Percentiles rank a stretch among this genome's conserved stretches.
Conservation (phyloP, 2,797 vertebrate species). For the Trachops cirrhosus region DNA sequence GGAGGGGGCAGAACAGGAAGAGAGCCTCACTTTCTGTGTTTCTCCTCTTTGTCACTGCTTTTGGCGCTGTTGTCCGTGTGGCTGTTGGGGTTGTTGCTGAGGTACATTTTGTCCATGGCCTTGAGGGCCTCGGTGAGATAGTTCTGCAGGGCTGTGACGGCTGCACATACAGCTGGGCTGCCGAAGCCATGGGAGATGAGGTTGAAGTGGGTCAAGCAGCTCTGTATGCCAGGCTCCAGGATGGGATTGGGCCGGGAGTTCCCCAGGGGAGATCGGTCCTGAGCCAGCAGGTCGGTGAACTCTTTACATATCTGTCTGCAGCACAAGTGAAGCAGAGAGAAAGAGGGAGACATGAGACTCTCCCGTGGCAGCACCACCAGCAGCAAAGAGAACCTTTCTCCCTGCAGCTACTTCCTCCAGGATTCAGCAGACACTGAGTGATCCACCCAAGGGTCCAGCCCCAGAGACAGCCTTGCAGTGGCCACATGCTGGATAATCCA, state of each 20-base stretch:
- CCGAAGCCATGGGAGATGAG: conserved; percentile 99
- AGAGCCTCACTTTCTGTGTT: conserved; percentile 96
- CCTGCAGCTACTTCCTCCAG: neutral
- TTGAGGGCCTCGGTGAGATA: conserved; percentile 99
- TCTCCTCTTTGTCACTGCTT: conserved; percentile 98
- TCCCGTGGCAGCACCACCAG: neutral
- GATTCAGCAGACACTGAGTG: neutral
- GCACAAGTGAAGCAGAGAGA: conserved; percentile 73
- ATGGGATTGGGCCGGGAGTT: conserved; percentile 98
- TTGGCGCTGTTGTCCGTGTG: conserved; percentile 98
- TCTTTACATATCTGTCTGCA: conserved; percentile 99
- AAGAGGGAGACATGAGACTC: conserved; percentile 58
- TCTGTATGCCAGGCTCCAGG: conserved; percentile 99
- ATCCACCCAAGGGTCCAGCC: neutral
- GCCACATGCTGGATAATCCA: neutral
- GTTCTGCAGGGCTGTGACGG: conserved; percentile 98
- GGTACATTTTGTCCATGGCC: conserved; percentile 99
- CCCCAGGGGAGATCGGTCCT: conserved; percentile 98
- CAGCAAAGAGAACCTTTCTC: neutral
- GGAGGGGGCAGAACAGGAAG: conserved; percentile 54
- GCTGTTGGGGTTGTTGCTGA: conserved; percentile 97
- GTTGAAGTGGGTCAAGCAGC: conserved; percentile 99
- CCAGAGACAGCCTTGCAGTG: neutral
- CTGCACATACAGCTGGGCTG: conserved; percentile 97
- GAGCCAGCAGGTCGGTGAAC: conserved; percentile 99